Evolutionary conservation across 2,888 invertebrate species (phyloP).

Genomic region (Anaspis maculata): DNA sequence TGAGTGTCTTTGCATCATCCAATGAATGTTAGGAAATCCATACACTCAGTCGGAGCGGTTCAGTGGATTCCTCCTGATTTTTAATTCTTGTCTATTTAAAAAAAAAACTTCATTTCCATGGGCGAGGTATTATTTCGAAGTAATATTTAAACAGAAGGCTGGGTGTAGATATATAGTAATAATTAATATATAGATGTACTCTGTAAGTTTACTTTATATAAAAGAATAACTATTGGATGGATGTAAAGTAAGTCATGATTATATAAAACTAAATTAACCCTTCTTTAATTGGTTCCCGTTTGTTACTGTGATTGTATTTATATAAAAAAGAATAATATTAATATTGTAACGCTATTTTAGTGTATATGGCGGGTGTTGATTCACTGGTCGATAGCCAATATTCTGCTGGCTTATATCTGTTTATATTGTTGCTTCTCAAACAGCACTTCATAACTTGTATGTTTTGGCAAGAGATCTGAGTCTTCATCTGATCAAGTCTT

Average conservation of each 20-base stretch:
- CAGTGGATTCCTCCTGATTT: too few relatives aligned
- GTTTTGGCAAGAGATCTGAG: too few relatives aligned
- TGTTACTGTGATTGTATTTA: constrained; percentile 41
- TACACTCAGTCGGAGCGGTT: too few relatives aligned
- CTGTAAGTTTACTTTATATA: constrained; percentile 26
- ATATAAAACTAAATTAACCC: constrained; percentile 18
- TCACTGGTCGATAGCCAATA: constrained; percentile 13
- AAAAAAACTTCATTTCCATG: too few relatives aligned
- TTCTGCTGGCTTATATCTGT: constrained; percentile 23
- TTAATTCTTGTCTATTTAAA: too few relatives aligned
- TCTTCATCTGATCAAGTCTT: too few relatives aligned
- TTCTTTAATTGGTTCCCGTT: constrained; percentile 35
- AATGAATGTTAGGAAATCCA: too few relatives aligned
- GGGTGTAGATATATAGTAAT: constrained; percentile 31
- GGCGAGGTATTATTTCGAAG: too few relatives aligned
- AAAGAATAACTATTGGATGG: constrained; percentile 24
- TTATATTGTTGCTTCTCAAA: constrained; percentile 26
- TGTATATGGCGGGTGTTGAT: constrained; percentile 7
- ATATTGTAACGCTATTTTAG: constrained; percentile 27
- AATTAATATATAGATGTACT: constrained; percentile 25
- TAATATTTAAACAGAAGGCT: constrained; percentile 8
- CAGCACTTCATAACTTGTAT: too few relatives aligned
- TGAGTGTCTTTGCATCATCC: too few relatives aligned
- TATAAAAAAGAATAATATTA: constrained; percentile 32
- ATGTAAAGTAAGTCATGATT: constrained; percentile 23